Base-by-base conservation (phyloP, 2,797 vertebrate species). In the Peromyscus attwateri region DNA sequence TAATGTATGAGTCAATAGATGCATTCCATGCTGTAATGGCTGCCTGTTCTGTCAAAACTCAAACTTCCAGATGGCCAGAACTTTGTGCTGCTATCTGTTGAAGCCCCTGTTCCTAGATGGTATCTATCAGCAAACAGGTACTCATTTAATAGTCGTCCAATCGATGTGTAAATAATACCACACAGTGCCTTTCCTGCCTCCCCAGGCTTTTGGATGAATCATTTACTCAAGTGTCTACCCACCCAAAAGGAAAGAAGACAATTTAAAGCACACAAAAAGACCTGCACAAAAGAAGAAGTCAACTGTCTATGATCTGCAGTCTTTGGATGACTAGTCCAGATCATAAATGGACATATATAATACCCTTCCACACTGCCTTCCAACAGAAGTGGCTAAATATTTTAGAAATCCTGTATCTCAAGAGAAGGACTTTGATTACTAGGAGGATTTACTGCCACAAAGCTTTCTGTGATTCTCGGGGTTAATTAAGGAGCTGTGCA, bases 401-500 rank as follows among this genome's bases (percentile, higher is more conserved):
- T 94, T 96, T 64, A 73, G 66, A 93, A 85, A 96, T 21, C 7
- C 87, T 90, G 37, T 13, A 76, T 93, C 31, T 87, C 31, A 85
- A 94, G 88, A 94, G 82, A 75, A 94, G 31, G 89, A 14, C 70
- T 90, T 92, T 73, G 75, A 66, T 93, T 87, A 84, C 85, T 66
- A 93, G 43, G 52, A 95, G 97, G 95, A 92, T 71, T 88, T 90
- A 87, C 23, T 64, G 87, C 85, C 13, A 66, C 21, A 13, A 81
- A 96, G 89, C 8, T 91, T 79, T 88, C 93, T 87, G 34, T 68
- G 64, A 97, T 92, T 92, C 82, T 80, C 46, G 93, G 52, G 27
- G 71, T 94, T 92, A 97, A 90, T 91, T 92, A 96, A 96, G 64
- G 75, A 89, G 4, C 55, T 87, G n/a, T 79, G 55, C n/a, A 77